A percentile compares a stretch with the other conserved stretches of the same genome.
Conservation (phyloP, 2,113 vertebrate genomes). For the Pluvialis apricaria region DNA sequence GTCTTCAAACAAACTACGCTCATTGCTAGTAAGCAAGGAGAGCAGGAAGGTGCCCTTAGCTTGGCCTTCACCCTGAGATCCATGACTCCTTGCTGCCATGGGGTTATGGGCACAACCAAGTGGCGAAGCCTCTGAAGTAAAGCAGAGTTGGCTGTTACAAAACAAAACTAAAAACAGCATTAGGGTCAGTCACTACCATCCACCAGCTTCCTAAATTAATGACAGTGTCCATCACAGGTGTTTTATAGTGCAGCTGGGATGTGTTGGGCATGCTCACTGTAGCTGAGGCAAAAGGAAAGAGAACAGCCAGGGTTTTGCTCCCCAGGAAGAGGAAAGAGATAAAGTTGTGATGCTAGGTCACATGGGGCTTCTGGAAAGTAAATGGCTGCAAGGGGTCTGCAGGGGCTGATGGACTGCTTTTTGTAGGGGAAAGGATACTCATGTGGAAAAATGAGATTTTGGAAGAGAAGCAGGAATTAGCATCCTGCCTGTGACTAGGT, state of each 20-base stretch:
- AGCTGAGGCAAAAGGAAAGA: neutral
- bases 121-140: neutral
- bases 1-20: neutral
- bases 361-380: neutral
- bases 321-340: neutral
- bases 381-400: neutral
- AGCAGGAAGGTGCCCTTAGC: neutral
- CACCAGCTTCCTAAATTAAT: neutral
- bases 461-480: neutral
- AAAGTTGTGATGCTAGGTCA: neutral
- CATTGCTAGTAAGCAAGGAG: neutral
- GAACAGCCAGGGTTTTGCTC: neutral
- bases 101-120: neutral
- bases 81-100: neutral
- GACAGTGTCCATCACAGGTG: neutral
- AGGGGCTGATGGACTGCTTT: neutral
- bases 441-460: neutral
- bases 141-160: neutral
- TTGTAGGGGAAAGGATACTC: neutral
- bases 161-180: neutral
- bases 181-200: neutral
- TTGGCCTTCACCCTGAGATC: neutral
- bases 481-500: neutral
- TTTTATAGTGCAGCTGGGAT: neutral
- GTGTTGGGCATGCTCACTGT: neutral